Conservation (phyloP, 2,113 vertebrate species). For the Platycercus adscitus region DNA sequence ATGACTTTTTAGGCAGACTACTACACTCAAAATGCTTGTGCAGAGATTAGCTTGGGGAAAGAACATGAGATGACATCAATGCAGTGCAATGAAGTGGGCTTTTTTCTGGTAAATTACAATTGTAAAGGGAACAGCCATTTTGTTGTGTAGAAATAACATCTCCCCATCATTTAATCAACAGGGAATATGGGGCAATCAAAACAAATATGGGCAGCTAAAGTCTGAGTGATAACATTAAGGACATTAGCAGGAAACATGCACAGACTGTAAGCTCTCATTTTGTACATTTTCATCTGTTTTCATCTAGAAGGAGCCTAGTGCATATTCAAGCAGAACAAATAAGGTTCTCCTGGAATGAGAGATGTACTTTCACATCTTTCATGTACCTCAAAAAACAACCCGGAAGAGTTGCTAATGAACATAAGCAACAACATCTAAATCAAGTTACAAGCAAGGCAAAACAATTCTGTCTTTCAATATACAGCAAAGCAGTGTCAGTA, state of each 20-base stretch:
- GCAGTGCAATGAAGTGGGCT: neutral
- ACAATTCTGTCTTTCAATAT: neutral
- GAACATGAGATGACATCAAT: neutral
- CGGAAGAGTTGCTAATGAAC: neutral
- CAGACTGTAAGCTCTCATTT: slow-evolving; percentile 4
- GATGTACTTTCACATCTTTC: neutral
- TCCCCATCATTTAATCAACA: neutral
- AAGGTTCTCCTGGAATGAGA: neutral
- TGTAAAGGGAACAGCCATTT: neutral
- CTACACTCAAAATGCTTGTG: neutral
- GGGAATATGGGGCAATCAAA: neutral
- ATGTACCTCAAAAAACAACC: neutral
- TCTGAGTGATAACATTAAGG: neutral
- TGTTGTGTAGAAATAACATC: neutral
- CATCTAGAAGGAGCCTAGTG: neutral
- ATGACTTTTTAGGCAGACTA: neutral
- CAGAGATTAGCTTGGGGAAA: neutral
- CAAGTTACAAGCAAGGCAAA: neutral
- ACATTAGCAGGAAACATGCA: neutral
- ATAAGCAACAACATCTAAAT: neutral
- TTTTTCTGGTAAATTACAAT: neutral
- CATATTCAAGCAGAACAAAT: slow-evolving; percentile 1
- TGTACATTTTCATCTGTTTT: neutral
- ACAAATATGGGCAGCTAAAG: neutral
- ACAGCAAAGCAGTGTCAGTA: neutral